phyloP scores from a whole-genome alignment of 1,140 invertebrate genomes.

The Hycleus cichorii region DNA sequence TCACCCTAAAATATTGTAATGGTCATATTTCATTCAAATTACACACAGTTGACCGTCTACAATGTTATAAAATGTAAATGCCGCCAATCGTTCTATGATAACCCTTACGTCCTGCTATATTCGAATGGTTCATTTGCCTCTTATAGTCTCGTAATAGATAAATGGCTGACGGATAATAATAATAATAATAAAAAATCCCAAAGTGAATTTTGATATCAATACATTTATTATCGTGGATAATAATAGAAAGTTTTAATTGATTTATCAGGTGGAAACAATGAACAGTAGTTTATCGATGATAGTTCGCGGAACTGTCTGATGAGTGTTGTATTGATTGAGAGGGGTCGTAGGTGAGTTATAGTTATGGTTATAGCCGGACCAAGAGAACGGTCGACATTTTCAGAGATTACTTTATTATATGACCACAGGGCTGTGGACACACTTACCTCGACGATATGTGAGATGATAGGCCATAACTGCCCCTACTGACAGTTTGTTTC shows the following conservation, averaged over 20 bases:
- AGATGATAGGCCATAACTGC: slow-evolving; percentile 39
- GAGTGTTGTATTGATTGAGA: slow-evolving; percentile 22
- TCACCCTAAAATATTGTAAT: no score
- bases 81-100: slow-evolving; percentile 26
- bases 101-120: slow-evolving; percentile 28
- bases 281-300: slow-evolving; percentile 10
- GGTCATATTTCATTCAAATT: slow-evolving; percentile 36
- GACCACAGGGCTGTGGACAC: slow-evolving; percentile 27
- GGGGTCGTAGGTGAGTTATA: slow-evolving; percentile 35
- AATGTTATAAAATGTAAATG: slow-evolving; percentile 38
- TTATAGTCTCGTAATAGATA: slow-evolving; percentile 28
- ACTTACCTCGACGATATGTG: slow-evolving; percentile 37
- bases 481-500: slow-evolving; percentile 36
- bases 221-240: not conserved
- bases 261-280: slow-evolving; percentile 32
- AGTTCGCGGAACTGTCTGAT: slow-evolving; percentile 18
- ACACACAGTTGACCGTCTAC: slow-evolving; percentile 35
- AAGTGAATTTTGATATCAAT: slow-evolving; percentile 11
- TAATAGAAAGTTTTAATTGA: slow-evolving; percentile 21
- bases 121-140: slow-evolving; percentile 37
- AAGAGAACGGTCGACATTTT: slow-evolving; percentile 33
- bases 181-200: not conserved
- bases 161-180: slow-evolving; percentile 14
- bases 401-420: slow-evolving; percentile 41
- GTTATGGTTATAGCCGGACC: slow-evolving; percentile 37